phyloP scores from a whole-genome alignment of 2,888 invertebrate species.

The Macrosoma leucophasiata region DNA sequence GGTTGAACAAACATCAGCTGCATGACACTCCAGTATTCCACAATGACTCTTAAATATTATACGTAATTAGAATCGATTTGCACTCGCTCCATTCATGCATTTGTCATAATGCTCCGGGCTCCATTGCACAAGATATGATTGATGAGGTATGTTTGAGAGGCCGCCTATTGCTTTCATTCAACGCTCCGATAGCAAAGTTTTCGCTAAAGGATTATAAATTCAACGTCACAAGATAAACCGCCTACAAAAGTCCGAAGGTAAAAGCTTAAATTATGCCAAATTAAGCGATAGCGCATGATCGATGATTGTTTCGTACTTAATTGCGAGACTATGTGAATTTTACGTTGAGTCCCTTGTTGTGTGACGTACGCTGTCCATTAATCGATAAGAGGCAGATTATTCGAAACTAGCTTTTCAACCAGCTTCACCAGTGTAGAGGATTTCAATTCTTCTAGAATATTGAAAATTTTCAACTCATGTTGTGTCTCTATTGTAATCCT shows the following conservation, averaged over 20 bases:
- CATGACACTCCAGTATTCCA: slow-evolving; percentile 43
- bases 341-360: slow-evolving; percentile 10
- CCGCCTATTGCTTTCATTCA: slow-evolving; percentile 38
- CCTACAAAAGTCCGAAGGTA: slow-evolving; percentile 23
- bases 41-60: slow-evolving; percentile 69
- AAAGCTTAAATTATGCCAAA: slow-evolving; percentile 26
- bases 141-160: slow-evolving; percentile 41
- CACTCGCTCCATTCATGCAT: slow-evolving; percentile 47
- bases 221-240: slow-evolving; percentile 40
- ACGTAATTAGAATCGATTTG: slow-evolving; percentile 68
- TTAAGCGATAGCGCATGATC: slow-evolving; percentile 27
- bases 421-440: too few species aligned
- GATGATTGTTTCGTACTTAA: slow-evolving; percentile 29
- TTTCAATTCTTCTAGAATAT: too few species aligned
- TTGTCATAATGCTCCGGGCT: slow-evolving; percentile 49
- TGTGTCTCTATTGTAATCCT: too few species aligned
- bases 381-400: too few species aligned
- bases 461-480: too few species aligned
- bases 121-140: slow-evolving; percentile 61
- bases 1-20: slow-evolving; percentile 33
- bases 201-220: slow-evolving; percentile 54
- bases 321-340: slow-evolving; percentile 17
- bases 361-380: too few species aligned
- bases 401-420: too few species aligned
- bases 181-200: slow-evolving; percentile 45